Conservation (phyloP, 1,140 invertebrate species). For the Sesamia nonagrioides region DNA sequence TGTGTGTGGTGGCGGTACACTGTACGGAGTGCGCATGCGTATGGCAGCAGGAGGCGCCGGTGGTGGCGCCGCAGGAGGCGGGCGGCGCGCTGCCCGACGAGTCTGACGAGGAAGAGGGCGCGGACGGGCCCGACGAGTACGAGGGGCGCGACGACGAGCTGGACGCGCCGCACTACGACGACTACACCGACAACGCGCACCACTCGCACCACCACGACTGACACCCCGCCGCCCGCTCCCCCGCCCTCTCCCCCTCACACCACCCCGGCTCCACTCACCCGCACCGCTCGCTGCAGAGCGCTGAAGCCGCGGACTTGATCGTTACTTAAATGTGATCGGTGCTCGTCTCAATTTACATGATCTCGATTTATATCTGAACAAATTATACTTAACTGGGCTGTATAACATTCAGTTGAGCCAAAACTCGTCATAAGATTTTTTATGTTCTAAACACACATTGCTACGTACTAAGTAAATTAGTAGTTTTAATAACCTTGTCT, state of each 20-base stretch:
- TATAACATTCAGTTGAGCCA: not conserved
- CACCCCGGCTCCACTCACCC: not conserved
- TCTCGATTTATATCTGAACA: too few relatives aligned
- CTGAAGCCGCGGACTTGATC: too few relatives aligned
- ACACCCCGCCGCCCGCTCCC: conserved; percentile 48
- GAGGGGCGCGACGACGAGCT: conserved; percentile 86
- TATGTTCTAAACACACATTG: too few relatives aligned
- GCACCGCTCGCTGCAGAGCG: not conserved
- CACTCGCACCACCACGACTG: conserved; percentile 71
- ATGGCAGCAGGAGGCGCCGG: conserved; percentile 71
- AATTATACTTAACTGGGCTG: too few relatives aligned
- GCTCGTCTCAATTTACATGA: too few relatives aligned
- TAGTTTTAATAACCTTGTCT: not conserved
- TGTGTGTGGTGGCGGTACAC: conserved; percentile 45
- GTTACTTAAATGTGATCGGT: too few relatives aligned
- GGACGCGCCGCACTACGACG: conserved; percentile 86
- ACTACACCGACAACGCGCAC: conserved; percentile 87
- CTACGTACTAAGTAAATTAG: not conserved
- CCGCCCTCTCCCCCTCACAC: not conserved
- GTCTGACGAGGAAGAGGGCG: conserved; percentile 60
- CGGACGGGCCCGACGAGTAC: conserved; percentile 84
- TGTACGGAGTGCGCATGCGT: conserved; percentile 58
- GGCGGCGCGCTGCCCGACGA: conserved; percentile 59
- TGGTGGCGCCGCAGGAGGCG: conserved; percentile 63
- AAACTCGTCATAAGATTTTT: not conserved